phyloP scores from a whole-genome alignment of 1,140 invertebrate species.

The Drosophila kanapiae region DNA sequence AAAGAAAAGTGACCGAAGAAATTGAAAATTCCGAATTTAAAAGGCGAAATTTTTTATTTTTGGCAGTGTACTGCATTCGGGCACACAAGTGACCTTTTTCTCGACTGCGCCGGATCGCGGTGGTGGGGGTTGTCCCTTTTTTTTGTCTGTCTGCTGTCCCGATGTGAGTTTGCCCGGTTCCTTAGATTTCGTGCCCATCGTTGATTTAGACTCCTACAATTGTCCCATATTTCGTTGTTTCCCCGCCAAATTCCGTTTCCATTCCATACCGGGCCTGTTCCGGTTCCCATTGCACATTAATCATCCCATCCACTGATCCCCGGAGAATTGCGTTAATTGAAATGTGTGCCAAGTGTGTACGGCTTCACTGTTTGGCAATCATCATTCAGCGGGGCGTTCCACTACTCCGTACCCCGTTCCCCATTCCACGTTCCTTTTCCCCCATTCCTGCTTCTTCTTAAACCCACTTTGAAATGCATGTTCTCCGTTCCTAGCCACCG shows the following conservation, averaged over 20 bases:
- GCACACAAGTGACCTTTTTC: no score
- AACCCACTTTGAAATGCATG: not conserved
- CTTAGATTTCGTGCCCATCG: no score
- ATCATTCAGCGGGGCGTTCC: slow-evolving; percentile 4
- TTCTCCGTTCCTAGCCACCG: not conserved
- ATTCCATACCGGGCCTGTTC: not conserved
- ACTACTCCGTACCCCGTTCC: not conserved
- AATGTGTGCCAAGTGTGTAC: slow-evolving; percentile 65
- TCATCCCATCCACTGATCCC: slow-evolving; percentile 1
- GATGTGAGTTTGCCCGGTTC: no score
- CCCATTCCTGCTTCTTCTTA: not conserved
- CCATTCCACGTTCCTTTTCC: not conserved
- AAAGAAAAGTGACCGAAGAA: no score
- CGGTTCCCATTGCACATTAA: slow-evolving; percentile 6
- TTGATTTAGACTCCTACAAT: no score
- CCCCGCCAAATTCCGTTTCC: not conserved
- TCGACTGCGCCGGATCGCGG: no score
- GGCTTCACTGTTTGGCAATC: slow-evolving; percentile 28
- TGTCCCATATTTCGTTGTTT: not conserved
- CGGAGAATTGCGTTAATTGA: slow-evolving; percentile 51
- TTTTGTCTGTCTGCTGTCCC: no score
- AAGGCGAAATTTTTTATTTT: no score
- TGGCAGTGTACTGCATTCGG: no score
- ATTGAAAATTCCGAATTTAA: no score
- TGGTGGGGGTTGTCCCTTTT: no score